Conservation (phyloP, 1,140 invertebrate species). For the Drosophila carrolli region DNA sequence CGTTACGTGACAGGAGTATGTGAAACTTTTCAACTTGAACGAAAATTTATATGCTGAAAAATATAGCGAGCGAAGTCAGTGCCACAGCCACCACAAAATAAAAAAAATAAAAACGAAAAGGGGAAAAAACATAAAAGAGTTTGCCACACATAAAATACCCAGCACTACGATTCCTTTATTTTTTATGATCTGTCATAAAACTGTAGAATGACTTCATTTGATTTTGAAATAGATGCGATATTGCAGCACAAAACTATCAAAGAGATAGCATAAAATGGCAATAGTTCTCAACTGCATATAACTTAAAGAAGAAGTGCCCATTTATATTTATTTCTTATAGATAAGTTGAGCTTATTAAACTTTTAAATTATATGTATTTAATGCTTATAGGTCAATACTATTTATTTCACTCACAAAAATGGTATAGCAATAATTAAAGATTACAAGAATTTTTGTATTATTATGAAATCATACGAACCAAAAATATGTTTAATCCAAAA, state of each 20-base stretch:
- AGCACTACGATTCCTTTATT: constrained; percentile 3
- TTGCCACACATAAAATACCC: constrained; percentile 39
- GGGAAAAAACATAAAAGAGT: constrained; percentile 24
- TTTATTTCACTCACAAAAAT: no score
- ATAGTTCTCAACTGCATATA: background rate
- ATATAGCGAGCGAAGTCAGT: constrained; percentile 46
- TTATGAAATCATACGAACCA: no score
- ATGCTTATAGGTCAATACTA: no score
- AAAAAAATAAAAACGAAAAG: background rate
- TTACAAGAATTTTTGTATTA: no score
- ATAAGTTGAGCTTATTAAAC: no score
- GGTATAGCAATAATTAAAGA: no score
- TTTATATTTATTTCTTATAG: no score
- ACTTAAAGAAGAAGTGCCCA: background rate
- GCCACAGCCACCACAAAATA: constrained; percentile 6
- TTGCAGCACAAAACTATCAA: constrained; percentile 6
- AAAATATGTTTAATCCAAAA: no score
- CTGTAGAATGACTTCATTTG: constrained; percentile 28
- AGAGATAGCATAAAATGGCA: background rate
- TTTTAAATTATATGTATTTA: no score
- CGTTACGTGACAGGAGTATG: constrained; percentile 79
- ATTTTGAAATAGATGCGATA: constrained; percentile 12
- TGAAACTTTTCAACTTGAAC: constrained; percentile 80
- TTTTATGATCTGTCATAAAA: constrained; percentile 31
- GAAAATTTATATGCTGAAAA: constrained; percentile 79